Evolutionary conservation across 2,888 invertebrate genomes (phyloP), one percentile per base, ranked within the genome.

Genomic region (Ennomos fuscantarius): DNA sequence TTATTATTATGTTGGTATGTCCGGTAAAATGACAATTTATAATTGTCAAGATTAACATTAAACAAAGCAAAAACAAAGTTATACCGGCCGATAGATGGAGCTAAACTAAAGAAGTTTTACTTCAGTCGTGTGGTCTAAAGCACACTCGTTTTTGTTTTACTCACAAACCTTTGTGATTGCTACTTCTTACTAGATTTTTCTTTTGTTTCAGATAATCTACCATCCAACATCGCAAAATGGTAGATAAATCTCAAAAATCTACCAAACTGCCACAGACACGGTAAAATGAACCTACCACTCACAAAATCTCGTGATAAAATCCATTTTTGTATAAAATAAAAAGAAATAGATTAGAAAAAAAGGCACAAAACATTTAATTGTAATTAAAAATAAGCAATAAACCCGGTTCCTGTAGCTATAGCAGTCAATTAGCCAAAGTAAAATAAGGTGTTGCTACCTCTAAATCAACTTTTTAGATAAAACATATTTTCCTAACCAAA

Each of bases 401-500:
- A 35, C 9, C 33, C 45, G 15, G 91, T 89, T 90, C 89, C 91
- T 90, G 67, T 87, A 89, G 84, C 62, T 56, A 66, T 84, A 84
- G 31, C 60, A 70, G 84, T 87, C 85, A 86, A 86, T 88, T 86
- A 84, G 78, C 89, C 89, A 90, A 89, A 89, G 82, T 73, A 73
- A 24, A 57, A 48, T 53, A 54, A 65, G 62, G 65, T 65, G 36
- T 37, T 60, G 63, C 52, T 52, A 60, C 55, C 50, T 62, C 46
- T 49, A 46, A 58, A 53, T 8, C 43, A 55, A 66, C 60, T 70
- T 53, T 42, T 42, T 39, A 31, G 36, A 32, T 37, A 49, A 50
- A 46, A 40, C 1, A 34, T 15, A 45, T 40, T 34, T 72, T 70
- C 50, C 60, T 65, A 81, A 87, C 91, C 91, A 91, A 90, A 91